Evolutionary conservation across 2,888 invertebrate genomes (phyloP).

Genomic region (Clitarchus hookeri): DNA sequence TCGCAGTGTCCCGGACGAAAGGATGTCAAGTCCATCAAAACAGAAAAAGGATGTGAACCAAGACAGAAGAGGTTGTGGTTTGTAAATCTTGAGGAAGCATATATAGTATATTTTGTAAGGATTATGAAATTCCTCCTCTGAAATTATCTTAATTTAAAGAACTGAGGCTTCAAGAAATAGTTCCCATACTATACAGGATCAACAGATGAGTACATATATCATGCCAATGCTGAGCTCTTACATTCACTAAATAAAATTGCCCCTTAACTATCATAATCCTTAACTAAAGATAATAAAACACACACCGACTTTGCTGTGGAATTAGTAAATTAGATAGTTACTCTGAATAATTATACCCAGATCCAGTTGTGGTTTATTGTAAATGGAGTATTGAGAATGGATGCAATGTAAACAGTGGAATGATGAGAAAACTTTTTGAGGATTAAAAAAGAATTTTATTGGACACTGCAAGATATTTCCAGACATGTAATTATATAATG

Average conservation of each 20-base stretch:
- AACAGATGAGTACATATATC: background rate
- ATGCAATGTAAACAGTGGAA: background rate
- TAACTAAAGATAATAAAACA: background rate
- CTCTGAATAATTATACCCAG: background rate
- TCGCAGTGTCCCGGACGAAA: slow-evolving; percentile 17
- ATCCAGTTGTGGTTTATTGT: background rate
- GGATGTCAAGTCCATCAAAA: slow-evolving; percentile 3
- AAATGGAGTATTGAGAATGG: slow-evolving; percentile 15
- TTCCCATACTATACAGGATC: background rate
- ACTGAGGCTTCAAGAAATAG: background rate
- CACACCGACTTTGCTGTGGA: background rate
- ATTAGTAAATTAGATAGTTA: background rate
- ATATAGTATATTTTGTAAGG: slow-evolving; percentile 4
- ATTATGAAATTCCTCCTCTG: background rate
- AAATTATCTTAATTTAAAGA: slow-evolving; percentile 10
- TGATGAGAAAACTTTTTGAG: background rate
- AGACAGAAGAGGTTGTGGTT: slow-evolving; percentile 11
- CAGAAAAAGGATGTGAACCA: background rate
- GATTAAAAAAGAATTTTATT: background rate
- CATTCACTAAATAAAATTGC: slow-evolving; percentile 6
- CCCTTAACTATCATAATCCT: background rate
- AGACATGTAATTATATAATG: slow-evolving; percentile 22
- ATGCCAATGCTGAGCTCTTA: slow-evolving; percentile 10
- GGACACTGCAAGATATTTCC: background rate
- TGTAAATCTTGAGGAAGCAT: slow-evolving; percentile 7